Conservation (phyloP, 2,888 invertebrate species). For the Linnaemya vulpina region DNA sequence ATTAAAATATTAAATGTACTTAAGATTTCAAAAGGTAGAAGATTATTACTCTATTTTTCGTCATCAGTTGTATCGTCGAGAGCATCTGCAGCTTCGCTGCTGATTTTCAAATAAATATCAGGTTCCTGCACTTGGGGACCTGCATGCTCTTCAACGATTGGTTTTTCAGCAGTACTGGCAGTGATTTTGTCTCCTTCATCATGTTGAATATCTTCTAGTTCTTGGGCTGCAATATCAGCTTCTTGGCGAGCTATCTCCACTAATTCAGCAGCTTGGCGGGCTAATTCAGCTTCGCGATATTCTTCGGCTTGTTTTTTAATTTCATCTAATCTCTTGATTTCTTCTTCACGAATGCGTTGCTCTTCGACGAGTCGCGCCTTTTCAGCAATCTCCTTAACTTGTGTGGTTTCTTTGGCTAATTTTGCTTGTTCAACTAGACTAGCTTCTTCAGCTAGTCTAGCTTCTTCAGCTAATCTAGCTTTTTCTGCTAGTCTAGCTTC, state of each 20-base stretch:
- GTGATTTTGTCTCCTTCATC: slow-evolving; percentile 75
- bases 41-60: slow-evolving; percentile 68
- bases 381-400: slow-evolving; percentile 84
- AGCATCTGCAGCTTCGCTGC: slow-evolving; percentile 72
- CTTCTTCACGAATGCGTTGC: slow-evolving; percentile 84
- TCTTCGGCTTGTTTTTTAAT: slow-evolving; percentile 84
- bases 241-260: slow-evolving; percentile 87
- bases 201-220: slow-evolving; percentile 83
- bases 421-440: slow-evolving; percentile 82
- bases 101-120: slow-evolving; percentile 76
- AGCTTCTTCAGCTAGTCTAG: slow-evolving; percentile 82
- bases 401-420: slow-evolving; percentile 82
- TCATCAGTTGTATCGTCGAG: slow-evolving; percentile 73
- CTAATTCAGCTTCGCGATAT: slow-evolving; percentile 86
- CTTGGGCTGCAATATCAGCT: slow-evolving; percentile 86
- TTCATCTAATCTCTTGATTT: slow-evolving; percentile 84
- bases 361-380: slow-evolving; percentile 83
- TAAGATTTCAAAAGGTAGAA: too few relatives aligned
- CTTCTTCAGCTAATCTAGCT: slow-evolving; percentile 83
- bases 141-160: slow-evolving; percentile 82
- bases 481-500: slow-evolving; percentile 81
- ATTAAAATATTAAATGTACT: not conserved
- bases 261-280: slow-evolving; percentile 88
- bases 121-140: slow-evolving; percentile 77
- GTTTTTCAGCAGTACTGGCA: slow-evolving; percentile 80